These are phyloP conservation scores for Acronicta psi DNA, from an alignment of 2,888 invertebrate genomes.

Conservation along the genomic window DNA sequence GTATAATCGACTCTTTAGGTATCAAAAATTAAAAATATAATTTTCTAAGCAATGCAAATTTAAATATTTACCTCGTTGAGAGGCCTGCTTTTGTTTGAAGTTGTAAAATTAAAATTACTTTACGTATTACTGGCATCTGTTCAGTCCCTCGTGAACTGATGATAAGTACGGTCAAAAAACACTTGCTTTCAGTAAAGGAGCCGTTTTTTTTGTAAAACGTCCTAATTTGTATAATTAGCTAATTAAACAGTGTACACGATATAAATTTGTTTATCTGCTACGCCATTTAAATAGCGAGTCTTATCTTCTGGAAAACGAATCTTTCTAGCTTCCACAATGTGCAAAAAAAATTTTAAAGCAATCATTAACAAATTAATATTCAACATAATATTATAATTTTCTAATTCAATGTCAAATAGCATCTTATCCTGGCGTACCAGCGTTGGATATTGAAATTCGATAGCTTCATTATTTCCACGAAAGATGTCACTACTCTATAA, in stretches of 20 bases:
- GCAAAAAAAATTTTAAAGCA: too few species aligned
- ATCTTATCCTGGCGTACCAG: too few species aligned
- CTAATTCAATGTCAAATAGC: too few species aligned
- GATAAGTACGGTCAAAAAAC: conserved; percentile 32
- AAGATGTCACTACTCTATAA: too few species aligned
- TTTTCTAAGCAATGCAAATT: conserved; percentile 12
- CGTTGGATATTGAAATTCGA: too few species aligned
- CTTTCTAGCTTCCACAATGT: too few species aligned
- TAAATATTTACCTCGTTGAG: conserved; percentile 24
- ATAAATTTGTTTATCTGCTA: not conserved
- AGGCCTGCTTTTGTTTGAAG: conserved; percentile 24
- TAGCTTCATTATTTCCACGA: too few species aligned
- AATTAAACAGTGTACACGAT: conserved; percentile 6
- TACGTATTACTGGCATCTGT: conserved; percentile 43
- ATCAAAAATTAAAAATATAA: conserved; percentile 7
- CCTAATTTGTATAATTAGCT: conserved; percentile 31
- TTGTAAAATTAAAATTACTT: conserved; percentile 37
- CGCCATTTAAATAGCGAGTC: not conserved
- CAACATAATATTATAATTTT: too few species aligned
- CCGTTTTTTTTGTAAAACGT: conserved; percentile 16
- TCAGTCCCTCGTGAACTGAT: conserved; percentile 18
- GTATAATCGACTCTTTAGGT: not conserved
- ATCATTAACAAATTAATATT: too few species aligned
- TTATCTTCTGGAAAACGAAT: too few species aligned
- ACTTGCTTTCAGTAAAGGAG: conserved; percentile 27